Evolutionary conservation across 2,888 invertebrate species (phyloP).

Genomic region (Hirtodrosophila histrioides): DNA sequence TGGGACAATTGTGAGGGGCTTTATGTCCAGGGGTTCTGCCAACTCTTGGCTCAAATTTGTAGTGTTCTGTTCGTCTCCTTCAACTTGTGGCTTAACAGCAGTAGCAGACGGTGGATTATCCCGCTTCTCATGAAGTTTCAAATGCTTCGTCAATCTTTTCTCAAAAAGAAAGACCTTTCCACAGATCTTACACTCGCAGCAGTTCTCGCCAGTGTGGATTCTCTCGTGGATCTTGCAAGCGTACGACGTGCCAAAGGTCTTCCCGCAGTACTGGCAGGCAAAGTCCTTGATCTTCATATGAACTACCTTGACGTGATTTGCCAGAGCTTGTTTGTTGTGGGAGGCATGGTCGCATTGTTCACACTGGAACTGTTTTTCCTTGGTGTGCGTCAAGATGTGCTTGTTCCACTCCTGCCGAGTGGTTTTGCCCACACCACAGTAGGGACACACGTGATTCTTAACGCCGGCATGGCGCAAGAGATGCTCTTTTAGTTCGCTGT

Average conservation of each 20-base stretch:
- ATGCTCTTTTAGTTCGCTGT: conserved; percentile 82
- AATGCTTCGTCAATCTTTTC: conserved; percentile 80
- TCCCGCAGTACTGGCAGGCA: conserved; percentile 82
- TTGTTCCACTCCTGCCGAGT: conserved; percentile 83
- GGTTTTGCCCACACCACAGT: conserved; percentile 83
- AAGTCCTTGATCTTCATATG: conserved; percentile 82
- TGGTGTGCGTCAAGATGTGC: conserved; percentile 82
- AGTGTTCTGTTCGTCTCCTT: too few species aligned
- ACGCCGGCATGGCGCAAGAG: conserved; percentile 83
- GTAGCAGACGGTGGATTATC: too few species aligned
- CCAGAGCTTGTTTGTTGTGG: conserved; percentile 81
- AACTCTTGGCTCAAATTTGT: neutral
- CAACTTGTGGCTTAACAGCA: conserved; percentile 17
- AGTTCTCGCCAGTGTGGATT: conserved; percentile 80
- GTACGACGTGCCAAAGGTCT: conserved; percentile 81
- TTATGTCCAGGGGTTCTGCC: neutral
- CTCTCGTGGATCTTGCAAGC: conserved; percentile 82
- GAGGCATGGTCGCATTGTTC: conserved; percentile 80
- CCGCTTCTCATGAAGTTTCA: conserved; percentile 78
- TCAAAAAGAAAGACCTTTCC: conserved; percentile 81
- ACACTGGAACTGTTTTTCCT: conserved; percentile 82
- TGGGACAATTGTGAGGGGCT: neutral
- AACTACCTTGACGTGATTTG: conserved; percentile 81
- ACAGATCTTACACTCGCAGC: conserved; percentile 81
- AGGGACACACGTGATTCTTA: conserved; percentile 82